phyloP scores from a whole-genome alignment of 2,113 vertebrate genomes.

The Psephotus haematonotus region DNA sequence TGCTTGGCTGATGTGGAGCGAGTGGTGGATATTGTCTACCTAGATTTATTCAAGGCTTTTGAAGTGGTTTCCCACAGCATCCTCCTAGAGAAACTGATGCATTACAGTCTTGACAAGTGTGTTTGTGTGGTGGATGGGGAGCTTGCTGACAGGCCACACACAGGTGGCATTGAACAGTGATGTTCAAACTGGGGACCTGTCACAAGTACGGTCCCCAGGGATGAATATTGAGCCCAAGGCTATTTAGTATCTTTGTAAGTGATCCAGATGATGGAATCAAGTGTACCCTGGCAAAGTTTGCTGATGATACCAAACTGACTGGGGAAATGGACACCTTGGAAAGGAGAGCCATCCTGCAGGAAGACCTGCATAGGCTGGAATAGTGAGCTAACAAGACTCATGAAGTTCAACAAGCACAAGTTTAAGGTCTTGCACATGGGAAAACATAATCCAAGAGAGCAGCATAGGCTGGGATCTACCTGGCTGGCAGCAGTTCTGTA shows the following conservation, averaged over 20 bases:
- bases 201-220: not conserved
- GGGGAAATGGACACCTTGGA: not conserved
- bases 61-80: not conserved
- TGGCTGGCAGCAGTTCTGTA: not conserved
- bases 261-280: not conserved
- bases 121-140: not conserved
- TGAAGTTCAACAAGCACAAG: not conserved
- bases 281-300: not conserved
- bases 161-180: not conserved
- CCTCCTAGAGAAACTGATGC: not conserved
- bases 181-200: not conserved
- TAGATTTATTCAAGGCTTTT: not conserved
- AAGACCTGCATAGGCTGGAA: not conserved
- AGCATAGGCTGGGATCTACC: not conserved
- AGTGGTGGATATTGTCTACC: not conserved
- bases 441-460: not conserved
- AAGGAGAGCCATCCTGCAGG: not conserved
- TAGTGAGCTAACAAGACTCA: not conserved
- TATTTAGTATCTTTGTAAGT: not conserved
- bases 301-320: not conserved
- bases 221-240: not conserved
- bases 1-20: not conserved
- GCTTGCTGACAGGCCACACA: not conserved
- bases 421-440: not conserved
- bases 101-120: not conserved